Base-by-base conservation (phyloP, 2,797 vertebrate species). In the Gymnoscopelus microlampas region DNA sequence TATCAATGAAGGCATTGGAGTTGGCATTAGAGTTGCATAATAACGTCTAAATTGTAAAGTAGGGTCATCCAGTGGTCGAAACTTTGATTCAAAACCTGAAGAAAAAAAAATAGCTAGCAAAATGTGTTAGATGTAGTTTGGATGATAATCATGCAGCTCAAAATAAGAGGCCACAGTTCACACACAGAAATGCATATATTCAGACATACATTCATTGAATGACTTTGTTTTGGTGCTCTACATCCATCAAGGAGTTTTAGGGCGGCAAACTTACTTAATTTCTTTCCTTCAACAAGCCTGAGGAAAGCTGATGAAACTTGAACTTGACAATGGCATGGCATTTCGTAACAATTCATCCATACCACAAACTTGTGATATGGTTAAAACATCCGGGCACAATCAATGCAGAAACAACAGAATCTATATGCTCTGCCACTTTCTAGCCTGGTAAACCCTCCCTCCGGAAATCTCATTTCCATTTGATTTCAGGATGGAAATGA, bases 21-120 rank as follows among this genome's bases (percentile, higher is more conserved):
- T 19, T 19, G 19, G 19, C 19, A 44, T 44, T 50, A 44, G 39
- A 44, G 39, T 7, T 44, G 39, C 39, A 44, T 53, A 59, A 2
- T 63, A 14, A 64, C 63, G 39, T 10, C 39, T 44, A 44, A 48
- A 72, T 73, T 56, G 35, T 3, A 53, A n/a, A 23, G 14, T 39
- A 35, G 35, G 23, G 70, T 67, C 49, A 59, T 44, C 39, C 5
- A 44, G 5, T 2, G 39, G 7, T 44, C 39, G 8, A 53, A 49
- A 62, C 53, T 75, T 73, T 74, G 53, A 74, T 77, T 73, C 24
- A 62, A 61, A 26, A 44, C 74, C 51, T 53, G 63, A 69, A 72
- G 53, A 73, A 61, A 72, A 56, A 73, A 61, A 58, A 50, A 63
- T 68, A 32, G 63, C 63, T 26, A 1, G 23, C 50, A 64, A 39